Evolutionary conservation across 2,113 vertebrate genomes (phyloP).

Genomic region (Tychaedon coryphoeus): DNA sequence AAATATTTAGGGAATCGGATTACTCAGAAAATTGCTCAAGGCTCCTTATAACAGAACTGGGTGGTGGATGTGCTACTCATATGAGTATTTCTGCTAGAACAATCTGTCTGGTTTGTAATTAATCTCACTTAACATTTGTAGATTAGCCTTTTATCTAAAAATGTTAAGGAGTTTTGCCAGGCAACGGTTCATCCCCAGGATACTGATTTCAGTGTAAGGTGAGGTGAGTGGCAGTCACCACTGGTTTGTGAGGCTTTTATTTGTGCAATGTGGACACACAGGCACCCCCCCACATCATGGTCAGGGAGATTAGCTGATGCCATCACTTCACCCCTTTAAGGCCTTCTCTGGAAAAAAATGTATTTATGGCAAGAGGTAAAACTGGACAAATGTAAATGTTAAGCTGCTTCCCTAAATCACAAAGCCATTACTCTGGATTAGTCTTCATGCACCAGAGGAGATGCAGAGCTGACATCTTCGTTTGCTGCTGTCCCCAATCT

Average conservation of each 20-base stretch:
- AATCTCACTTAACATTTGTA: neutral
- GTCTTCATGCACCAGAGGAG: neutral
- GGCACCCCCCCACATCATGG: neutral
- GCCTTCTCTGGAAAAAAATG: neutral
- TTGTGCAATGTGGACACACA: rapidly evolving
- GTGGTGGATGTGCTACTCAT: neutral
- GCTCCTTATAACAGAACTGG: neutral
- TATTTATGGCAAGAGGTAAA: neutral
- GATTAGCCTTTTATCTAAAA: neutral
- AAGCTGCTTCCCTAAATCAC: neutral
- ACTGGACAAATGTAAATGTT: neutral
- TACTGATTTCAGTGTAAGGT: neutral
- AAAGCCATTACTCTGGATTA: neutral
- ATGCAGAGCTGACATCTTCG: neutral
- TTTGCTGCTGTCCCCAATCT: neutral
- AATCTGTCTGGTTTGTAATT: slow-evolving; percentile 21
- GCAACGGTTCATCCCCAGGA: neutral
- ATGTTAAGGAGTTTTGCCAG: neutral
- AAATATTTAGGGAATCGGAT: slow-evolving; percentile 7
- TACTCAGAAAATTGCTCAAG: slow-evolving; percentile 8
- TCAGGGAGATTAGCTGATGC: neutral
- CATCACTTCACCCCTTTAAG: neutral
- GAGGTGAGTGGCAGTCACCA: neutral
- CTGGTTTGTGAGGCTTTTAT: neutral
- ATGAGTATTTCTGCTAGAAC: neutral